Conservation (phyloP, 2,797 vertebrate genomes). For the Oreonectes daqikongensis region DNA sequence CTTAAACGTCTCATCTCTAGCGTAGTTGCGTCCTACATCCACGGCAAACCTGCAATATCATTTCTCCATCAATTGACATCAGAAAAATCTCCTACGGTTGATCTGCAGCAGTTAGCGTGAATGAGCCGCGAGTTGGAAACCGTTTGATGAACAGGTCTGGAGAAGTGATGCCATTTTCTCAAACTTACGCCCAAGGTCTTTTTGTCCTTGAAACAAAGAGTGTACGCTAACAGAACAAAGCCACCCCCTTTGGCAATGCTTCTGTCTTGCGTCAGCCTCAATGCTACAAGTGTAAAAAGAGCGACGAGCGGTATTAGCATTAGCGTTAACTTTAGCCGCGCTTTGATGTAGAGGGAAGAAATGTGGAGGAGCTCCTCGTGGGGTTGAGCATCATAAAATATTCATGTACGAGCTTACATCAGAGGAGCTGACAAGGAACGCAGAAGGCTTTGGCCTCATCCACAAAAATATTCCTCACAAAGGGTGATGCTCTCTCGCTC, state of each 20-base stretch:
- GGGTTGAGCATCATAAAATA: slow-evolving; percentile 31
- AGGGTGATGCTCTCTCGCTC: slow-evolving; percentile 8
- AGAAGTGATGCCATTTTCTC: not conserved
- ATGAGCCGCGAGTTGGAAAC: not conserved
- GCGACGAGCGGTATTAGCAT: not conserved
- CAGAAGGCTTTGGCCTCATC: slow-evolving; percentile 29
- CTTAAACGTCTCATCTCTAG: slow-evolving; percentile 6
- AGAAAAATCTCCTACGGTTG: not conserved
- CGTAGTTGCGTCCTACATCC: not conserved
- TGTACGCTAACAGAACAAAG: slow-evolving; percentile 13
- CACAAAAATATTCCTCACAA: slow-evolving; percentile 33
- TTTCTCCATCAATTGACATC: slow-evolving; percentile 9
- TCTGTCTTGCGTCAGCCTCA: slow-evolving; percentile 21
- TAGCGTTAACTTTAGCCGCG: slow-evolving; percentile 38
- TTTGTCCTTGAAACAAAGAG: slow-evolving; percentile 13
- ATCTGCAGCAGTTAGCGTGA: too few relatives aligned
- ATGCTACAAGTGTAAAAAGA: not conserved
- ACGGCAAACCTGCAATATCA: slow-evolving; percentile 18
- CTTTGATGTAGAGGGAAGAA: slow-evolving; percentile 42
- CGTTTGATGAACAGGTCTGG: slow-evolving; percentile 2
- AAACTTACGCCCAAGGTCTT: not conserved
- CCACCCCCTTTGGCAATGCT: slow-evolving; percentile 1
- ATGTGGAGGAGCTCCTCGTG: slow-evolving; percentile 25
- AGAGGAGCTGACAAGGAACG: slow-evolving; percentile 26
- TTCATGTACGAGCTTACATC: slow-evolving; percentile 29